phyloP scores from a whole-genome alignment of 1,140 invertebrate species.

The Aphaenogaster ashmeadi region DNA sequence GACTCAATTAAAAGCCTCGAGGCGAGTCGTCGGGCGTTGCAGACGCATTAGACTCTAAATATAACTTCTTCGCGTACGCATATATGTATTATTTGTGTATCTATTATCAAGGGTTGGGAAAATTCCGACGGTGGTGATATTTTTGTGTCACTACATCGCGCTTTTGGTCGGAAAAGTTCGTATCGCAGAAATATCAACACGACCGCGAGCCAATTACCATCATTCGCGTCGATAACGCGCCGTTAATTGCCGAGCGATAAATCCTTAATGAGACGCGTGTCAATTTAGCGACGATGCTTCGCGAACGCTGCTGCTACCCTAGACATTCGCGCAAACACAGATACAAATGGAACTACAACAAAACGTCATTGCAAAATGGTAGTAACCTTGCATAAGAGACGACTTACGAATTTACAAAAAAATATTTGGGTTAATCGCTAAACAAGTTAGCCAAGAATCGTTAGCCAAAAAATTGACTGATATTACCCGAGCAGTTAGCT shows the following conservation, averaged over 20 bases:
- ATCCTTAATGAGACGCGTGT: constrained; percentile 30
- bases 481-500: background rate
- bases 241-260: constrained; percentile 30
- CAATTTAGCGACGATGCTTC: constrained; percentile 1
- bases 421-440: background rate
- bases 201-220: constrained; percentile 14
- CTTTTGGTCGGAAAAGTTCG: constrained; percentile 17
- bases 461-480: background rate
- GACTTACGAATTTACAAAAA: background rate
- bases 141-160: background rate
- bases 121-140: constrained; percentile 30
- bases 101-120: constrained; percentile 20
- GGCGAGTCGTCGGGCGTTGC: background rate
- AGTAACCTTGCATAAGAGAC: background rate
- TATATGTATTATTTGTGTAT: constrained; percentile 7
- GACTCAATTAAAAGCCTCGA: constrained; percentile 19
- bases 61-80: background rate
- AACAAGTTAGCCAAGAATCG: too few species aligned
- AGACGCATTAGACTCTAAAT: constrained; percentile 4
- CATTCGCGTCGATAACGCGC: background rate
- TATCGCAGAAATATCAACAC: constrained; percentile 25
- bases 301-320: background rate
- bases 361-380: background rate
- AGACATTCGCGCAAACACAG: background rate
- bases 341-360: background rate